Conservation (phyloP, 2,113 vertebrate species). For the Epinephelus moara region DNA sequence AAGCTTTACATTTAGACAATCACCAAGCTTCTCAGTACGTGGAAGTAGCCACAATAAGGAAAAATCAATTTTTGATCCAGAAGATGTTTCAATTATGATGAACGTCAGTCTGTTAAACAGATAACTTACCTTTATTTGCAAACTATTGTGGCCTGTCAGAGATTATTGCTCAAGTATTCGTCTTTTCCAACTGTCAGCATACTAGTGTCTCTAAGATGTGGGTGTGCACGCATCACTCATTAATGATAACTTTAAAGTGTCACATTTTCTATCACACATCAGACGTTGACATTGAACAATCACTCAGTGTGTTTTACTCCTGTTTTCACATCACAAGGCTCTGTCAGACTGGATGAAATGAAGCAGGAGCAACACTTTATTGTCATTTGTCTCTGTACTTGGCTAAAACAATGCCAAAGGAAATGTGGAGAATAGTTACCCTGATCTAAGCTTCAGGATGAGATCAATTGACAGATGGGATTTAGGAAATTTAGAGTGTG, state of each 20-base stretch:
- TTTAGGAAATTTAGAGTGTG: background rate
- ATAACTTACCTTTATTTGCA: constrained; percentile 24
- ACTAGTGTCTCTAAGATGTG: background rate
- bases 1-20: constrained; percentile 5
- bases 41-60: background rate
- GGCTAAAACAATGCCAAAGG: background rate
- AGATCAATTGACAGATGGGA: constrained; percentile 12
- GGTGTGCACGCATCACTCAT: background rate
- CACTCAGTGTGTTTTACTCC: background rate
- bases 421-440: background rate
- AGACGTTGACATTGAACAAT: background rate
- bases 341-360: background rate
- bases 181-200: constrained; percentile 10
- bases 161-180: constrained; percentile 4
- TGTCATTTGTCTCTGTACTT: background rate
- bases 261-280: background rate
- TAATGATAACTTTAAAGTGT: background rate
- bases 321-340: background rate
- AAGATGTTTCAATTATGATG: constrained; percentile 16
- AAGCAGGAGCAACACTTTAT: background rate
- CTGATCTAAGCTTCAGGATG: constrained; percentile 6
- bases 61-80: background rate
- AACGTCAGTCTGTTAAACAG: constrained; percentile 7
- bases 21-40: background rate
- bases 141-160: constrained; percentile 1